Evolutionary conservation across 1,140 invertebrate genomes (phyloP).

Genomic region (Drosophila kohkoa): DNA sequence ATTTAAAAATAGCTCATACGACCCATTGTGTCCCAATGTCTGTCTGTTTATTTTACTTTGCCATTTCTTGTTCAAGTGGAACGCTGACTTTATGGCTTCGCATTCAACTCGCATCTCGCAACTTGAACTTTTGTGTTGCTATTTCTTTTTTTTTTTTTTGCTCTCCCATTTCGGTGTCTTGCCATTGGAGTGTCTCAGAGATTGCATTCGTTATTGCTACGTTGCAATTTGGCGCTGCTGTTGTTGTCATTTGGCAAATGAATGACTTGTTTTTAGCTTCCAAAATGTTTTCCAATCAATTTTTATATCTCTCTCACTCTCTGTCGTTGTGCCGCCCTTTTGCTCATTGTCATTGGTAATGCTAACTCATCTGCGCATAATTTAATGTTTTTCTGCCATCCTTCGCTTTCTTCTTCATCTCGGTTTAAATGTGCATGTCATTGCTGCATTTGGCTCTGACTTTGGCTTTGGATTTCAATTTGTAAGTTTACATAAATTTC

Average conservation of each 20-base stretch:
- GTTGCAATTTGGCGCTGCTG: slow-evolving; percentile 74
- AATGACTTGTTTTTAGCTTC: slow-evolving; percentile 77
- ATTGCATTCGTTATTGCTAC: slow-evolving; percentile 72
- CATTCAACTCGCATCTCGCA: slow-evolving; percentile 35
- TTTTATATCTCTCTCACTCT: slow-evolving; percentile 71
- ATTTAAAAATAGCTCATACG: not conserved
- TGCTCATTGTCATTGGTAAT: slow-evolving; percentile 72
- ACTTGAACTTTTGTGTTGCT: slow-evolving; percentile 62
- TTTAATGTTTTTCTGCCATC: slow-evolving; percentile 66
- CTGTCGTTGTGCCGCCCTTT: not conserved
- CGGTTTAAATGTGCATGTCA: slow-evolving; percentile 79
- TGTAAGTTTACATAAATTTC: slow-evolving; percentile 81
- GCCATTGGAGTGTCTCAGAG: slow-evolving; percentile 38
- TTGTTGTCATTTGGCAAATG: slow-evolving; percentile 79
- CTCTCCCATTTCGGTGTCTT: not conserved
- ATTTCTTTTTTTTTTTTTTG: too few species aligned
- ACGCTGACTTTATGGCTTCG: slow-evolving; percentile 55
- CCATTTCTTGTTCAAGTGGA: slow-evolving; percentile 43
- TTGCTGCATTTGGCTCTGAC: slow-evolving; percentile 40
- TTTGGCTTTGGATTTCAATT: slow-evolving; percentile 75
- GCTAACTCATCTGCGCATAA: slow-evolving; percentile 85
- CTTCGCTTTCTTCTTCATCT: slow-evolving; percentile 8
- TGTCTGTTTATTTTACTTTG: slow-evolving; percentile 9
- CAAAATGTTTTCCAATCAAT: slow-evolving; percentile 84
- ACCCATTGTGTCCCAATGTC: not conserved